A percentile compares a stretch with the other conserved stretches of the same genome.
These are phyloP conservation scores for Thunnus maccoyii DNA, from an alignment of 2,113 vertebrate species.

Conservation along the genomic window DNA sequence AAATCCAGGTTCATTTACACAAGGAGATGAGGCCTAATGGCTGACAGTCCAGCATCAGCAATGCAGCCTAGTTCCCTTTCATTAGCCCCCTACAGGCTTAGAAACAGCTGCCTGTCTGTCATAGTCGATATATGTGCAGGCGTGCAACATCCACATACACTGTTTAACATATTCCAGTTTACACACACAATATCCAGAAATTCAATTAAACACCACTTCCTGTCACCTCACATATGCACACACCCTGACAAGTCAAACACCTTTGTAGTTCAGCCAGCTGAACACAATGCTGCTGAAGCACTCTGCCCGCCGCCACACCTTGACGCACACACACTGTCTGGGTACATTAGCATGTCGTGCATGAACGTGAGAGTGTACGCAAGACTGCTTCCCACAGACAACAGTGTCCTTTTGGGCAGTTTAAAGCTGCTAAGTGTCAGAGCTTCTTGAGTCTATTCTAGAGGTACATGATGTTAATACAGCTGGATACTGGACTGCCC, in stretches of 20 bases:
- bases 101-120: constrained; percentile 26
- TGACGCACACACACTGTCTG: constrained; percentile 34
- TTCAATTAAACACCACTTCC: constrained; percentile 23
- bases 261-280: constrained; percentile 24
- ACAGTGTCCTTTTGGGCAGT: constrained; percentile 18
- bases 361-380: constrained; percentile 34
- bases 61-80: background rate
- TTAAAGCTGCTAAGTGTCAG: constrained; percentile 38
- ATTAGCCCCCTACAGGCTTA: constrained; percentile 2
- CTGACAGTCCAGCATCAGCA: constrained; percentile 5
- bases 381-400: constrained; percentile 23
- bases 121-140: background rate
- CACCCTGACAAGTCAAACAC: constrained; percentile 16
- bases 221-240: background rate
- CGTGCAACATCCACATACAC: background rate
- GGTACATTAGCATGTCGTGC: constrained; percentile 45
- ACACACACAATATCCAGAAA: constrained; percentile 14
- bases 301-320: constrained; percentile 20
- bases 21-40: background rate
- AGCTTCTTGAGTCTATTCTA: background rate
- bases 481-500: background rate
- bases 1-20: constrained; percentile 29
- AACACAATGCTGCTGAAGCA: constrained; percentile 3
- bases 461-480: constrained; percentile 4
- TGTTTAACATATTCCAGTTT: constrained; percentile 14